Conservation (phyloP, 2,888 invertebrate genomes). For the Serripes groenlandicus region DNA sequence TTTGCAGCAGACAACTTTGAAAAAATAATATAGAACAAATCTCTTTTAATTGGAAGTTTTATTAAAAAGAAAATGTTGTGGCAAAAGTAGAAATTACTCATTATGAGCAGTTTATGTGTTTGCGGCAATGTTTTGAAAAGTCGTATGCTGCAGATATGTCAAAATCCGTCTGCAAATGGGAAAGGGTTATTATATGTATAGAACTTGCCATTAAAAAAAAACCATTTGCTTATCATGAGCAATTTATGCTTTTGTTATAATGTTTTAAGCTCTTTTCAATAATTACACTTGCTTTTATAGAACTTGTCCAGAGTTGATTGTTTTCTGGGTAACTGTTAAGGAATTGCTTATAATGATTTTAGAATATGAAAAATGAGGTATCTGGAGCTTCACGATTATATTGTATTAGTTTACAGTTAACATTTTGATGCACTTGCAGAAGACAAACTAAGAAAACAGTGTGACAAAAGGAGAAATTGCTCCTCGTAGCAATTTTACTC, state of each 20-base stretch:
- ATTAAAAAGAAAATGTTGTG: background rate
- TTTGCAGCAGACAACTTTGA: too few species aligned
- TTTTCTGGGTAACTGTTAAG: too few species aligned
- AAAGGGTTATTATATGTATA: background rate
- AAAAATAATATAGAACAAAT: too few species aligned
- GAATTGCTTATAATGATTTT: too few species aligned
- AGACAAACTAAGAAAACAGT: background rate
- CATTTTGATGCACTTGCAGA: background rate
- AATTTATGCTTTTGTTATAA: conserved; percentile 8
- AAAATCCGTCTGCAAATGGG: background rate
- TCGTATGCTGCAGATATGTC: background rate
- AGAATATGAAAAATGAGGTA: too few species aligned
- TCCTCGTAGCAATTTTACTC: background rate
- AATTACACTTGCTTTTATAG: too few species aligned
- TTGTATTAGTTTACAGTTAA: background rate
- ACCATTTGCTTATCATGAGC: background rate
- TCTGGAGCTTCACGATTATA: too few species aligned
- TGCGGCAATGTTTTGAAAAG: background rate
- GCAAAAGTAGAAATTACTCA: background rate
- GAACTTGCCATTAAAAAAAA: background rate
- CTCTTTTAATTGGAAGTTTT: too few species aligned
- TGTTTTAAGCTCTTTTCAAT: too few species aligned
- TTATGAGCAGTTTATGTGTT: background rate
- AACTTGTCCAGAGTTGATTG: too few species aligned
- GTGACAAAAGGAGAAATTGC: background rate